Base-by-base conservation (phyloP, 2,888 invertebrate species). In the Folsomia manolachei region DNA sequence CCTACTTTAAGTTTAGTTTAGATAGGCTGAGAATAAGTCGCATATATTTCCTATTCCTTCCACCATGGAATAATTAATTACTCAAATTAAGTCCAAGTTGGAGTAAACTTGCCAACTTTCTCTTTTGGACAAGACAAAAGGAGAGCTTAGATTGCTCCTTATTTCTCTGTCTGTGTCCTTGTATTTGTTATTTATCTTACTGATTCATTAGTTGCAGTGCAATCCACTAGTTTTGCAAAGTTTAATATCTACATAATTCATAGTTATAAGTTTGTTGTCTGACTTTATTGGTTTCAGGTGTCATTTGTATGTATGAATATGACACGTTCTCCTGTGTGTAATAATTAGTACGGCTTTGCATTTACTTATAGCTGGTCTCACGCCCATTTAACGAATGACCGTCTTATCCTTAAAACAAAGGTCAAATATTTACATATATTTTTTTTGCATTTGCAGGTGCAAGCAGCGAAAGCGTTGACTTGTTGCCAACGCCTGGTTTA, bases 401-500 rank as follows among this genome's bases (percentile, higher is more conserved):
- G n/a, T n/a, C n/a, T n/a, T n/a, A n/a, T n/a, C n/a, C n/a, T n/a
- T n/a, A n/a, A n/a, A n/a, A n/a, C n/a, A n/a, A n/a, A n/a, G n/a
- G n/a, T n/a, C n/a, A n/a, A n/a, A n/a, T n/a, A n/a, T n/a, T n/a
- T n/a, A n/a, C n/a, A n/a, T n/a, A n/a, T 39, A 39, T 39, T 39
- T 39, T 39, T 14, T 39, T 39, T 39, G 39, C 39, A 39, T 9
- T 39, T 39, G 4, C 81, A 87, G 88, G 94, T 68, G 90, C 95
- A 78, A 92, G 92, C 80, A 88, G 89, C 24, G 90, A 91, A 76
- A 93, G 92, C 79, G 88, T 95, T 63, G 94, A 95, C 83, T 87
- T 96, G n/a, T 86, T 95, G 65, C 94, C 94, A 0, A 89, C 90
- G 70, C 92, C 93, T 0, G 91, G 91, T 23, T 87, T 89, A 81